phyloP scores from a whole-genome alignment of 1,140 invertebrate genomes.

The Phortica variegata region DNA sequence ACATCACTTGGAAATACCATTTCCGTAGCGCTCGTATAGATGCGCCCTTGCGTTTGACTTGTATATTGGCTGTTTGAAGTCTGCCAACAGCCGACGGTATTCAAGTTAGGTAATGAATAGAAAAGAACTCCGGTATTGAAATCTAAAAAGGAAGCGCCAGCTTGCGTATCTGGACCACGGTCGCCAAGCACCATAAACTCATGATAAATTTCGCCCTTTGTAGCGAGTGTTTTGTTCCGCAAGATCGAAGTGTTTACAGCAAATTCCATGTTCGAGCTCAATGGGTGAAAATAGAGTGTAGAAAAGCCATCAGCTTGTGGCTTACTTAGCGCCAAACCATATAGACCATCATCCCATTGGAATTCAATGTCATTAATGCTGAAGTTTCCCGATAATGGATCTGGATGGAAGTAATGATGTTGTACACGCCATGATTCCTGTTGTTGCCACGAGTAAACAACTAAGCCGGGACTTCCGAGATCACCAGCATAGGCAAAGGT shows the following conservation, averaged over 20 bases:
- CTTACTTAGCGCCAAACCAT: constrained; percentile 68
- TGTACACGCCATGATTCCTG: constrained; percentile 69
- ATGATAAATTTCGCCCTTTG: constrained; percentile 60
- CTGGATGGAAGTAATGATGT: constrained; percentile 71
- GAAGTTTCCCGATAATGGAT: constrained; percentile 69
- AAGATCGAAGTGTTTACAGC: constrained; percentile 68
- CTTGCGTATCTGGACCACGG: constrained; percentile 70
- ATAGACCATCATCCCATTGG: constrained; percentile 74
- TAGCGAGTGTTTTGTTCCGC: constrained; percentile 61
- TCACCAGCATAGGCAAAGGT: constrained; percentile 69
- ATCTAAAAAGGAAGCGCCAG: constrained; percentile 72
- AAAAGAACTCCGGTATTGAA: constrained; percentile 71
- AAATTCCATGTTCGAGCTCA: constrained; percentile 74
- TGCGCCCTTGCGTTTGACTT: constrained; percentile 67
- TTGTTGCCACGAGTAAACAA: constrained; percentile 71
- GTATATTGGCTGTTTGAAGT: constrained; percentile 66
- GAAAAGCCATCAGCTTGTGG: constrained; percentile 67
- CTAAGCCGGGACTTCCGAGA: constrained; percentile 64
- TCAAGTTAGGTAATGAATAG: constrained; percentile 73
- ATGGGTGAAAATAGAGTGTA: constrained; percentile 75
- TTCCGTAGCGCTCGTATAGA: constrained; percentile 70
- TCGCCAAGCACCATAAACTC: constrained; percentile 70
- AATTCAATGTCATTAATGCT: constrained; percentile 72
- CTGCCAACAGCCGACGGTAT: constrained; percentile 77
- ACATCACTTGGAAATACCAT: constrained; percentile 78